phyloP scores from a whole-genome alignment of 2,113 vertebrate species.

The Lutjanus erythropterus region DNA sequence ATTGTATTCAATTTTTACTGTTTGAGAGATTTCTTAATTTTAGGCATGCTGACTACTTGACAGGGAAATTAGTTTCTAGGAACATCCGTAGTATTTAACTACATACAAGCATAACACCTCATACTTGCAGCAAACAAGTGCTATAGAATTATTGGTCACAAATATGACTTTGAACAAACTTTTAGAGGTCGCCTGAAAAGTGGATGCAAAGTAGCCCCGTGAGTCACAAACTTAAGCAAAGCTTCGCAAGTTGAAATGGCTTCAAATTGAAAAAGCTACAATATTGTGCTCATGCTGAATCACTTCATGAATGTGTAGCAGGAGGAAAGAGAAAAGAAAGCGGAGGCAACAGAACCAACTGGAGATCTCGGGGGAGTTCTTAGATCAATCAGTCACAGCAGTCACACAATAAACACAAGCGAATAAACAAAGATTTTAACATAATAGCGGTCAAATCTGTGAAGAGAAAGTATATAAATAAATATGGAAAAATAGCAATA shows the following conservation, averaged over 20 bases:
- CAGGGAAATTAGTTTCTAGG: too few species aligned
- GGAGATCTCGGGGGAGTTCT: not conserved
- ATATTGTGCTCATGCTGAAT: not conserved
- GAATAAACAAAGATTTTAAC: constrained; percentile 7
- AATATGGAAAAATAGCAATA: not conserved
- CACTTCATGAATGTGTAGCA: not conserved
- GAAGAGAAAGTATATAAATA: not conserved
- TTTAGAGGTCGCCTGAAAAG: constrained; percentile 9
- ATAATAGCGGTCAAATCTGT: not conserved
- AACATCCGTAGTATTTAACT: too few species aligned
- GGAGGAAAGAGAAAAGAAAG: not conserved
- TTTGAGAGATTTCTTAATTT: too few species aligned
- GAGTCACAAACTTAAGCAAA: constrained; percentile 3
- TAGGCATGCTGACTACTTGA: too few species aligned
- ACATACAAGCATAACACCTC: not conserved
- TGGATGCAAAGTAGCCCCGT: constrained; percentile 23
- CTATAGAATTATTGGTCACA: not conserved
- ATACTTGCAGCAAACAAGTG: not conserved
- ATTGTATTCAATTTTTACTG: too few species aligned
- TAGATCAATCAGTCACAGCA: constrained; percentile 11
- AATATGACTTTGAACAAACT: not conserved
- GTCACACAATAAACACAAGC: constrained; percentile 6
- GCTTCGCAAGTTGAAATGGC: not conserved
- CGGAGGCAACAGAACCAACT: not conserved
- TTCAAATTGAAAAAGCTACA: constrained; percentile 8